These are phyloP conservation scores for Xylota sylvarum DNA, from an alignment of 2,888 invertebrate genomes.

Conservation along the genomic window DNA sequence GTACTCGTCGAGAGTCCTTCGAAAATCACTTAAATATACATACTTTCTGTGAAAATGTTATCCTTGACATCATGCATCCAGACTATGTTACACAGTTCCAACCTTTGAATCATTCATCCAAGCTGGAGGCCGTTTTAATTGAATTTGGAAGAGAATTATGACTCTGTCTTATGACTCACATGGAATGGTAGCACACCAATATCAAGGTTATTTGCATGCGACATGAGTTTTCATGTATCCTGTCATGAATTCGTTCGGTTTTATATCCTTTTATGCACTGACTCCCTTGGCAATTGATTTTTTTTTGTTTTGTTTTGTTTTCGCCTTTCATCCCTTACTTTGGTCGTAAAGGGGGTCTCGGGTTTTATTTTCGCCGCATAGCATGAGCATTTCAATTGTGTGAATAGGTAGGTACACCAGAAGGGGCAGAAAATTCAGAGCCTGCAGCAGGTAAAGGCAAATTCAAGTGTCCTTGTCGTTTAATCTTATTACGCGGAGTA, in stretches of 20 bases:
- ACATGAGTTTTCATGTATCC: conserved; percentile 19
- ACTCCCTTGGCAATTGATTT: conserved; percentile 4
- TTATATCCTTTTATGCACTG: not conserved
- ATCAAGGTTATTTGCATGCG: conserved; percentile 54
- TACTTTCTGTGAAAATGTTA: not conserved
- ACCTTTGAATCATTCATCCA: conserved; percentile 33
- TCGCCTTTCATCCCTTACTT: not conserved
- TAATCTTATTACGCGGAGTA: conserved; percentile 36
- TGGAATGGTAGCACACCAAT: not conserved
- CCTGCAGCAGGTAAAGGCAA: not conserved
- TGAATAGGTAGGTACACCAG: not conserved
- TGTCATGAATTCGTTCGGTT: conserved; percentile 1
- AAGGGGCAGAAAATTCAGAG: not conserved
- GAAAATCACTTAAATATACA: conserved; percentile 41
- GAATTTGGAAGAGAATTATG: conserved; percentile 18
- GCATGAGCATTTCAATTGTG: conserved; percentile 20
- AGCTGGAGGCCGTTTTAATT: conserved; percentile 22
- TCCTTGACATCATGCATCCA: conserved; percentile 43
- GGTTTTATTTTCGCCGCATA: conserved; percentile 22
- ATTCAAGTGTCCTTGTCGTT: conserved; percentile 31
- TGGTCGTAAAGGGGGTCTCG: not conserved
- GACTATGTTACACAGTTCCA: conserved; percentile 20
- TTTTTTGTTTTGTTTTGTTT: not conserved
- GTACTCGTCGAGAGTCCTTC: conserved; percentile 23
- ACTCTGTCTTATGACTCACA: conserved; percentile 17